A percentile compares a stretch with the other conserved stretches of the same genome.
Evolutionary conservation across 1,140 invertebrate genomes (phyloP).

Genomic region (Brachionus calyciflorus): DNA sequence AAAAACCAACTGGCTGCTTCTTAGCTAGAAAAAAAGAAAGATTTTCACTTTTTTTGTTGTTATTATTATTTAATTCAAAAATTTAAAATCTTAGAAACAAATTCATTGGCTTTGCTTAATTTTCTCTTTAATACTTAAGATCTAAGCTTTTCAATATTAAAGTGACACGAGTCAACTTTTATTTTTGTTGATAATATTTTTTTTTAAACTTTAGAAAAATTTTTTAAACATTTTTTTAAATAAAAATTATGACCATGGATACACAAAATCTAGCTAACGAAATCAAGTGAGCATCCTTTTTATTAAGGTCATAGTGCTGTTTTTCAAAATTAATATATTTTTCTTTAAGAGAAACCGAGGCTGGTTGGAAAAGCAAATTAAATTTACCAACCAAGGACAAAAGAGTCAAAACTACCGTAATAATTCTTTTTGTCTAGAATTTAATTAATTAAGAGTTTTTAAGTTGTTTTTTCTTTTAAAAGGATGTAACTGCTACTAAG

Average conservation of each 20-base stretch:
- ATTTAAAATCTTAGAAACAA: neutral
- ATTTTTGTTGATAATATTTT: neutral
- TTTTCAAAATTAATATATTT: neutral
- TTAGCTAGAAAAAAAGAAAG: neutral
- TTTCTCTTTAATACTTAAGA: neutral
- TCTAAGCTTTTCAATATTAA: neutral
- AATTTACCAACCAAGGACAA: slow-evolving; percentile 30
- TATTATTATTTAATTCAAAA: no score
- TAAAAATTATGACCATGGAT: slow-evolving; percentile 37
- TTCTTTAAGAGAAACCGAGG: slow-evolving; percentile 30
- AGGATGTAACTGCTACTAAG: slow-evolving; percentile 46
- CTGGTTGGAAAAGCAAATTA: slow-evolving; percentile 43
- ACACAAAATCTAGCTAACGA: slow-evolving; percentile 25
- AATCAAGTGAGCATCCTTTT: neutral
- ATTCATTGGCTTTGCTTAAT: neutral
- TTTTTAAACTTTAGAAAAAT: neutral
- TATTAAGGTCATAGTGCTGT: neutral
- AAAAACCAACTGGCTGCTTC: slow-evolving; percentile 34
- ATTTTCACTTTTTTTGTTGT: neutral
- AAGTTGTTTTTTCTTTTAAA: no score
- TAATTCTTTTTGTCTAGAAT: neutral
- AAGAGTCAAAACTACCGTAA: slow-evolving; percentile 41
- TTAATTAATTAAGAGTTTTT: neutral
- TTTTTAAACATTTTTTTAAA: neutral
- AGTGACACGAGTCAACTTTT: neutral